phyloP scores from a whole-genome alignment of 2,888 invertebrate species.

The Branchipolynoe longqiensis region DNA sequence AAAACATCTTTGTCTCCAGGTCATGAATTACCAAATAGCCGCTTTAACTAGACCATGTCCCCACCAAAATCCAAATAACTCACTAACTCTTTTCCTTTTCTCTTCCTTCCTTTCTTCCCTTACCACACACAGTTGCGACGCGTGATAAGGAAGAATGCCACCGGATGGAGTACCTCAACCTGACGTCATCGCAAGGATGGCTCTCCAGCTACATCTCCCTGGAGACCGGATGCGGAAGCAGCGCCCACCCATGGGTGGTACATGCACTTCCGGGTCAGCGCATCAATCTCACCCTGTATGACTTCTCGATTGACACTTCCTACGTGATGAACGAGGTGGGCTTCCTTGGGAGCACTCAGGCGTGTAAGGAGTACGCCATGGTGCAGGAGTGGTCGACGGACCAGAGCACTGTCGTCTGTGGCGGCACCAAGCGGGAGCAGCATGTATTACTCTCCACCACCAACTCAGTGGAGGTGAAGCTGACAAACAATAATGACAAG shows the following conservation, averaged over 20 bases:
- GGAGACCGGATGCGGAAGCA: slow-evolving; percentile 55
- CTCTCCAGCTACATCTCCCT: slow-evolving; percentile 43
- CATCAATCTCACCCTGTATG: slow-evolving; percentile 54
- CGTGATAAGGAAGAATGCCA: slow-evolving; percentile 30
- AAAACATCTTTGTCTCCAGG: too few species aligned
- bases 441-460: slow-evolving; percentile 29
- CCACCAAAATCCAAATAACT: too few species aligned
- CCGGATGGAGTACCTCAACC: slow-evolving; percentile 52
- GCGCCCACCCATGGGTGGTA: slow-evolving; percentile 51
- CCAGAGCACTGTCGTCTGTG: slow-evolving; percentile 51
- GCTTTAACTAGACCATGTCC: too few species aligned
- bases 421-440: slow-evolving; percentile 52
- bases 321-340: slow-evolving; percentile 43
- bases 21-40: too few species aligned
- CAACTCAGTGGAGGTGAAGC: slow-evolving; percentile 40
- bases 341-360: slow-evolving; percentile 33
- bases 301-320: slow-evolving; percentile 40
- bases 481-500: slow-evolving; percentile 51
- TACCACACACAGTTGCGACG: slow-evolving; percentile 50
- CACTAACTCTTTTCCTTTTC: too few species aligned
- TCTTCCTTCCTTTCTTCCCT: too few species aligned
- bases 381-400: slow-evolving; percentile 49
- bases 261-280: slow-evolving; percentile 42
- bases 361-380: slow-evolving; percentile 57
- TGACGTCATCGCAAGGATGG: slow-evolving; percentile 53